Conservation (phyloP, 2,888 invertebrate genomes). For the Tipula vernalis region DNA sequence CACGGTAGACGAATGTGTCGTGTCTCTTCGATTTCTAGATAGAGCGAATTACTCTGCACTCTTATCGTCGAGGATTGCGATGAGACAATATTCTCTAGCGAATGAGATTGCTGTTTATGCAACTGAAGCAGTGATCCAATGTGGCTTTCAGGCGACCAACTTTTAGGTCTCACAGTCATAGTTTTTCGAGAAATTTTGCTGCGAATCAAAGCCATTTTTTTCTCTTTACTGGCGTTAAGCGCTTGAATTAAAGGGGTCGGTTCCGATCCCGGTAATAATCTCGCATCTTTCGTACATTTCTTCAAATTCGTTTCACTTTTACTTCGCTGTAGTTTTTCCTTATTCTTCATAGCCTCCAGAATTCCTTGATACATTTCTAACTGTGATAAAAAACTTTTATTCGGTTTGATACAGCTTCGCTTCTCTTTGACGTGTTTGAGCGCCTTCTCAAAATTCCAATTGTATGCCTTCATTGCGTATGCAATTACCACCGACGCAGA, state of each 20-base stretch:
- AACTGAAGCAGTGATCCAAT: slow-evolving; percentile 25
- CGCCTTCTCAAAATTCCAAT: slow-evolving; percentile 84
- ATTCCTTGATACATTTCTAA: slow-evolving; percentile 94
- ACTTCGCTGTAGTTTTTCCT: slow-evolving; percentile 81
- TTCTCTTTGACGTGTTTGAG: slow-evolving; percentile 81
- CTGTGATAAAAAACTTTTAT: slow-evolving; percentile 86
- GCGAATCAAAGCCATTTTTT: slow-evolving; percentile 13
- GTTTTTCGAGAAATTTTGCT: neutral
- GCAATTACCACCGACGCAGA: slow-evolving; percentile 97
- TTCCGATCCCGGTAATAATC: slow-evolving; percentile 42
- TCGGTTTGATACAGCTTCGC: slow-evolving; percentile 90
- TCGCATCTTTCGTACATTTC: slow-evolving; percentile 46
- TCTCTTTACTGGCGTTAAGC: slow-evolving; percentile 27
- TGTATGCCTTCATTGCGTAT: slow-evolving; percentile 95
- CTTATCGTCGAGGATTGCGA: slow-evolving; percentile 21
- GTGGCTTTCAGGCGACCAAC: slow-evolving; percentile 27
- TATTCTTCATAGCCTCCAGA: slow-evolving; percentile 90
- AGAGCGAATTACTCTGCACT: slow-evolving; percentile 19
- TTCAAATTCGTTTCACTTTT: slow-evolving; percentile 87
- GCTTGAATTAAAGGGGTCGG: slow-evolving; percentile 49
- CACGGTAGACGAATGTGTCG: slow-evolving; percentile 74
- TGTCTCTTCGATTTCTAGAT: slow-evolving; percentile 42
- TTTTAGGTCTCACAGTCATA: slow-evolving; percentile 18
- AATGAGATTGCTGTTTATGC: slow-evolving; percentile 33
- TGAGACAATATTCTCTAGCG: slow-evolving; percentile 31